phyloP scores from a whole-genome alignment of 1,140 invertebrate genomes.

The Hypothenemus hampei region DNA sequence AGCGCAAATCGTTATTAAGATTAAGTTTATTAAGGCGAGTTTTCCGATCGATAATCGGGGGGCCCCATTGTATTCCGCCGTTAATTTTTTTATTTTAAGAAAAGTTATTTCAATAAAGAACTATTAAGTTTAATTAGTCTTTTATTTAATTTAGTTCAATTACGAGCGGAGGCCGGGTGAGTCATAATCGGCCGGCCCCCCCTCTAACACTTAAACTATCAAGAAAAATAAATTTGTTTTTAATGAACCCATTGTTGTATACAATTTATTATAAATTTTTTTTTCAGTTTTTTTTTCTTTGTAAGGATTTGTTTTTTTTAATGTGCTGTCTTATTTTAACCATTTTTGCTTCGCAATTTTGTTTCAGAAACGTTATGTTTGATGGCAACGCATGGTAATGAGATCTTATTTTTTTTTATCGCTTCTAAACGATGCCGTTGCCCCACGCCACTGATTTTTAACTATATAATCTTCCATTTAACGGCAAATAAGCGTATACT shows the following conservation, averaged over 20 bases:
- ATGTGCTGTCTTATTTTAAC: background rate
- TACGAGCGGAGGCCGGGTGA: conserved; percentile 5
- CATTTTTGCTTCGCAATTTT: background rate
- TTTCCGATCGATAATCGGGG: conserved; percentile 4
- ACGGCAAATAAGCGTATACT: too few relatives aligned
- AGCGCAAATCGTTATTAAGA: too few relatives aligned
- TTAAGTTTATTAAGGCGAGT: too few relatives aligned
- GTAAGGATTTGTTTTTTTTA: too few relatives aligned
- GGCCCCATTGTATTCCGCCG: background rate
- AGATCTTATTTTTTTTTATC: background rate
- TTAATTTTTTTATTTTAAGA: conserved; percentile 9
- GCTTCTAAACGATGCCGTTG: background rate
- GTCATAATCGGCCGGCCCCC: background rate
- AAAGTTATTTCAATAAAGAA: conserved; percentile 32
- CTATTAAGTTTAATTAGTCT: conserved; percentile 34
- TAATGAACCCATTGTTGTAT: too few relatives aligned
- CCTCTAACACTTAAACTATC: background rate
- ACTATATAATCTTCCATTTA: too few relatives aligned
- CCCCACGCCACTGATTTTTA: too few relatives aligned
- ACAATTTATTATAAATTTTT: too few relatives aligned
- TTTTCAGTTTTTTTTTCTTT: too few relatives aligned
- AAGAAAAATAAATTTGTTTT: too few relatives aligned
- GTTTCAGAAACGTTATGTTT: background rate
- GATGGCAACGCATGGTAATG: too few relatives aligned
- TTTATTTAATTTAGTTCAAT: conserved; percentile 36